Percentiles rank a stretch among this genome's conserved stretches.
Evolutionary conservation across 2,797 vertebrate species (phyloP).

Genomic region (Acanthurus tractus): DNA sequence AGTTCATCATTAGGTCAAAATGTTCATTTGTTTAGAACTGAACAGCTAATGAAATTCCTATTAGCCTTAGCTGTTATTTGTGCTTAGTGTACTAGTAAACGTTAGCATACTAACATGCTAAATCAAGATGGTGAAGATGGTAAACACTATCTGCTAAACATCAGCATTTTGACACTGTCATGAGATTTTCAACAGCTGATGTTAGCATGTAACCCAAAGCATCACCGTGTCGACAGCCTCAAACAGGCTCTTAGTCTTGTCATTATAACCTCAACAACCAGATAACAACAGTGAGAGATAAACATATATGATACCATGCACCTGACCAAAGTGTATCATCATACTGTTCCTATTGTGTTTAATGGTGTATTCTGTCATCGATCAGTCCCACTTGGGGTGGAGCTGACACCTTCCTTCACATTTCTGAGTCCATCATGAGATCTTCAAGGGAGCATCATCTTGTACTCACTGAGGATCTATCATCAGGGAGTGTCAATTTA

Average conservation of each 20-base stretch:
- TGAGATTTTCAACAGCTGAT: not conserved
- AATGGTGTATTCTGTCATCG: slow-evolving; percentile 27
- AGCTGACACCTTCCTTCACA: slow-evolving; percentile 16
- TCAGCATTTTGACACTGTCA: not conserved
- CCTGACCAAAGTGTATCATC: slow-evolving; percentile 7
- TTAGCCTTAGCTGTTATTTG: no score
- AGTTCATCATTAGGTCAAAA: not conserved
- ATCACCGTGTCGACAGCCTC: not conserved
- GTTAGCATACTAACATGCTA: not conserved
- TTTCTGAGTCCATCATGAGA: slow-evolving; percentile 47
- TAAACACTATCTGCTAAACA: not conserved
- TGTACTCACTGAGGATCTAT: slow-evolving; percentile 28
- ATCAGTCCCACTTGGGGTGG: slow-evolving; percentile 27
- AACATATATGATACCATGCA: slow-evolving; percentile 4
- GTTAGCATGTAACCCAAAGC: slow-evolving; percentile 1
- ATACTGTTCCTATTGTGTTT: slow-evolving; percentile 9
- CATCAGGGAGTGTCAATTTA: slow-evolving; percentile 51
- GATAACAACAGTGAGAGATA: slow-evolving; percentile 10
- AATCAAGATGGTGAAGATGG: not conserved
- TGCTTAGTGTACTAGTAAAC: no score
- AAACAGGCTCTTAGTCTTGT: not conserved
- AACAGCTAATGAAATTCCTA: no score
- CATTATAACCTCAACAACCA: not conserved
- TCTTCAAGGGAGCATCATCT: slow-evolving; percentile 39
- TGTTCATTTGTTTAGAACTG: not conserved